phyloP scores from a whole-genome alignment of 1,140 invertebrate genomes.

The Octopus bimaculoides region DNA sequence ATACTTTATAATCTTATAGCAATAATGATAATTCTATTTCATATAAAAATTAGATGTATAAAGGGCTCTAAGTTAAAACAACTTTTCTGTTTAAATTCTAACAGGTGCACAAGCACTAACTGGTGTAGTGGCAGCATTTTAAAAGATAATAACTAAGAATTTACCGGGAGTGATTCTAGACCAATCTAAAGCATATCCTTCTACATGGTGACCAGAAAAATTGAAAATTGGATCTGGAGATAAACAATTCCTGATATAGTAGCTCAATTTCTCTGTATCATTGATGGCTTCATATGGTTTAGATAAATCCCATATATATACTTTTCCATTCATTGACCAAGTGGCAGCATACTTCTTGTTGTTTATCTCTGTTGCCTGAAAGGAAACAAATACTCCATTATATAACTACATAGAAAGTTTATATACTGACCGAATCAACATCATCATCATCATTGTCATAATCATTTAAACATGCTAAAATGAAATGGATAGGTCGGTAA shows the following conservation, averaged over 20 bases:
- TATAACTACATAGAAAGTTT: no score
- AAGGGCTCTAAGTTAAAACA: no score
- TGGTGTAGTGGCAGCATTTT: no score
- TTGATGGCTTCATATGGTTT: constrained; percentile 77
- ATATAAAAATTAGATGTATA: no score
- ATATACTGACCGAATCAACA: no score
- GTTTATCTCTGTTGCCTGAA: constrained; percentile 56
- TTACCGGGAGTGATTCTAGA: constrained; percentile 72
- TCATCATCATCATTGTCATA: no score
- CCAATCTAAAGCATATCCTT: constrained; percentile 97
- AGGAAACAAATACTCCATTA: constrained; percentile 33
- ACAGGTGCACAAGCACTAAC: neutral
- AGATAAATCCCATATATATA: constrained; percentile 88
- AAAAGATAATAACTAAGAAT: no score
- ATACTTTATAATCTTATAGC: no score
- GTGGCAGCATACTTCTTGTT: constrained; percentile 70
- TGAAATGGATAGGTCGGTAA: no score
- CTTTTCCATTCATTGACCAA: constrained; percentile 90
- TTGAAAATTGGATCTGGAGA: constrained; percentile 73
- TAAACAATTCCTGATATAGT: constrained; percentile 54
- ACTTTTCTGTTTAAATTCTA: no score
- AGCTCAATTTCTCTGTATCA: constrained; percentile 63
- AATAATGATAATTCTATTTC: no score
- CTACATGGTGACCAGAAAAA: constrained; percentile 85
- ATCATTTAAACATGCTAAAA: no score